phyloP scores from a whole-genome alignment of 2,113 vertebrate species.

The Morphnarchus princeps region DNA sequence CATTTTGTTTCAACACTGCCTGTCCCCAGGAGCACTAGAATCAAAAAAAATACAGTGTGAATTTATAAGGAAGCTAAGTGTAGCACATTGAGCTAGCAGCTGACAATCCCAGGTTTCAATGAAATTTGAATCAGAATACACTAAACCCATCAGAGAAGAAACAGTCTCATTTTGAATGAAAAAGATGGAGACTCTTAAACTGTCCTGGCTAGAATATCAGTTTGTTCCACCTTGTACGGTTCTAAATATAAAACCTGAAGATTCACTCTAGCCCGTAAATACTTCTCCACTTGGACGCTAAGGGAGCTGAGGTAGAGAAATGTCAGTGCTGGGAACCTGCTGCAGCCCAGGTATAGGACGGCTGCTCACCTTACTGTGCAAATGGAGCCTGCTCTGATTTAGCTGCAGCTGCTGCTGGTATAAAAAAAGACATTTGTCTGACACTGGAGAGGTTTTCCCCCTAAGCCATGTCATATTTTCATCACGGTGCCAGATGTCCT shows the following conservation, averaged over 20 bases:
- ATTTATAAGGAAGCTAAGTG: slow-evolving; percentile 46
- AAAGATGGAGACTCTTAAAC: neutral
- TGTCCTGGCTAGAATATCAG: neutral
- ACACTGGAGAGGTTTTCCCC: neutral
- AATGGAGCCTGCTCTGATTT: neutral
- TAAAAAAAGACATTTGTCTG: neutral
- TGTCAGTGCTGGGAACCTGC: neutral
- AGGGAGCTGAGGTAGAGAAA: neutral
- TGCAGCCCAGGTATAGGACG: neutral
- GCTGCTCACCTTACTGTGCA: neutral
- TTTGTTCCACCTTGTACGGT: neutral
- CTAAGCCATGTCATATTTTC: neutral
- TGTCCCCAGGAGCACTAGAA: slow-evolving; percentile 37
- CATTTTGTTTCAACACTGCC: slow-evolving; percentile 52
- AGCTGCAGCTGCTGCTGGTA: neutral
- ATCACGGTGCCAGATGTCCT: neutral
- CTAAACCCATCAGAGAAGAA: neutral
- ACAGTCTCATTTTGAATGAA: neutral
- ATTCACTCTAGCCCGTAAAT: neutral
- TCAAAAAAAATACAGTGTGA: slow-evolving; percentile 48
- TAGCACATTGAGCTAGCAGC: slow-evolving; percentile 2
- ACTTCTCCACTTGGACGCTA: neutral
- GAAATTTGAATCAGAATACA: neutral
- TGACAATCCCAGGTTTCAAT: neutral
- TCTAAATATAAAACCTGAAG: neutral